Conservation (phyloP, 2,888 invertebrate genomes). For the Ophion obscuratus region DNA sequence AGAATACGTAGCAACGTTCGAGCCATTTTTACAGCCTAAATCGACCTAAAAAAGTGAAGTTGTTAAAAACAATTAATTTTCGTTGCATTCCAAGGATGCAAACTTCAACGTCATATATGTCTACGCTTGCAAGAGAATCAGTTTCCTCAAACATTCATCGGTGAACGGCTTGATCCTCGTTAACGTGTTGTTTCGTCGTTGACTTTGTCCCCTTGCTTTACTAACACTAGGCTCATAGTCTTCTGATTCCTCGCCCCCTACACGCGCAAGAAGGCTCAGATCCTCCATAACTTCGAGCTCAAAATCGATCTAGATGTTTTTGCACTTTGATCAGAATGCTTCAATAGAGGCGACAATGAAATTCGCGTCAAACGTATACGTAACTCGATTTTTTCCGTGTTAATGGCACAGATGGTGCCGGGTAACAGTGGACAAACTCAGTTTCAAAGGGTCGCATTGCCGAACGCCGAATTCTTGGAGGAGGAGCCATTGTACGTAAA, state of each 20-base stretch:
- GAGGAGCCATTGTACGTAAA: conserved; percentile 99
- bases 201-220: background rate
- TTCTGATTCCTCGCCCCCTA: background rate
- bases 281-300: too few species aligned
- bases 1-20: too few species aligned
- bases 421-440: conserved; percentile 84
- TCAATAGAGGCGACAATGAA: background rate
- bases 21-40: too few species aligned
- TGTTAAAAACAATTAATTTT: too few species aligned
- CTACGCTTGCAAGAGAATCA: too few species aligned
- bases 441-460: conserved; percentile 87
- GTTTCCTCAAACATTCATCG: too few species aligned
- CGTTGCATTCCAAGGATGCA: too few species aligned
- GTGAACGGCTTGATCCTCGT: background rate
- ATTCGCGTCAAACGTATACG: background rate
- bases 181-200: background rate
- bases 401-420: conserved; percentile 85
- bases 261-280: background rate
- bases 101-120: too few species aligned
- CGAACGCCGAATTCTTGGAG: conserved; percentile 89
- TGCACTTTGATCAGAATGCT: background rate
- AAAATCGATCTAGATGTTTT: background rate
- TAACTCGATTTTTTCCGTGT: background rate
- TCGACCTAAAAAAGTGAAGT: too few species aligned
- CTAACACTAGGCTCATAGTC: background rate